These are phyloP conservation scores for Coecobrya sp. DNA, from an alignment of 2,888 invertebrate genomes.

Conservation along the genomic window DNA sequence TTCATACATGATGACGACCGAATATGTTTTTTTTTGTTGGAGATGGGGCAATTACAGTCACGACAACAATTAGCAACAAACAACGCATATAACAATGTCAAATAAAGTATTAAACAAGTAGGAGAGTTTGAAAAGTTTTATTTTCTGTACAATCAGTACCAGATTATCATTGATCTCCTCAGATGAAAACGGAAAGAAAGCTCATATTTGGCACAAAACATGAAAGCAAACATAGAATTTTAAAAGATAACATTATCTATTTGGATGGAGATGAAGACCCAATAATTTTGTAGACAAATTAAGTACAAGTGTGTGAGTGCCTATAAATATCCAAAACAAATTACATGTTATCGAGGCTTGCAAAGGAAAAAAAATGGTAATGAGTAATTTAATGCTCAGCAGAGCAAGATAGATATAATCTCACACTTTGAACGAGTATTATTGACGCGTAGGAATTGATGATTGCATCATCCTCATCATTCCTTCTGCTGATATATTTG, in stretches of 20 bases:
- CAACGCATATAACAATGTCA: constrained; percentile 22
- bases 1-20: not conserved
- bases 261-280: not conserved
- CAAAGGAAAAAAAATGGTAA: not conserved
- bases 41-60: constrained; percentile 50
- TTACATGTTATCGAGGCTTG: not conserved
- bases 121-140: constrained; percentile 2
- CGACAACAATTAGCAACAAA: constrained; percentile 40
- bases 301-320: not conserved
- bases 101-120: constrained; percentile 16
- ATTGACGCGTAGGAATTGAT: not conserved
- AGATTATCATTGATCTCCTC: not conserved
- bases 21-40: not conserved
- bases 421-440: not conserved
- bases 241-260: not conserved
- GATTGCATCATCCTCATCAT: not conserved
- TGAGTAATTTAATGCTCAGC: constrained; percentile 13
- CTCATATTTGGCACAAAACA: not conserved
- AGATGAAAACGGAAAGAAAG: constrained; percentile 7
- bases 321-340: not conserved
- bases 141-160: not conserved
- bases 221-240: not conserved
- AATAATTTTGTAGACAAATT: not conserved
- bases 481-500: not conserved
- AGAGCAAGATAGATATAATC: not conserved